phyloP scores from a whole-genome alignment of 2,113 vertebrate genomes.

The Corvus moneduloides region DNA sequence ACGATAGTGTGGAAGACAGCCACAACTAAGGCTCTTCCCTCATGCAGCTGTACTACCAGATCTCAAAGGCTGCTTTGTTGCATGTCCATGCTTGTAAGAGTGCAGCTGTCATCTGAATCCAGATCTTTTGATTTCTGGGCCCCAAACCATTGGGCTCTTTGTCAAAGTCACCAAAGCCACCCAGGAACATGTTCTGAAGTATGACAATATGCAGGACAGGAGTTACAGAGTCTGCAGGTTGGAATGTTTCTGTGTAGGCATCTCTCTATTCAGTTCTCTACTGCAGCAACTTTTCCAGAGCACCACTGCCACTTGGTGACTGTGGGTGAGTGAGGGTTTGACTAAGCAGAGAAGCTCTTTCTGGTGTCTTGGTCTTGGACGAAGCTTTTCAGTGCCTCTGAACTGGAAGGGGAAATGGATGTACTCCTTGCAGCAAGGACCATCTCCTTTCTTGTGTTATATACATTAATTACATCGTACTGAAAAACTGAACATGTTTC shows the following conservation, averaged over 20 bases:
- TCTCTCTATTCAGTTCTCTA: neutral
- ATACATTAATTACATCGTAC: neutral
- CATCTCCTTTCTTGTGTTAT: neutral
- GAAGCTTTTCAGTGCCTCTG: neutral
- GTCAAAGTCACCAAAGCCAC: neutral
- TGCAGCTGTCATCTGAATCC: neutral
- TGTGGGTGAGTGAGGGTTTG: neutral
- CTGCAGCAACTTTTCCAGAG: neutral
- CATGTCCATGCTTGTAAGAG: neutral
- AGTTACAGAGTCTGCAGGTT: neutral
- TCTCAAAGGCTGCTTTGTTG: neutral
- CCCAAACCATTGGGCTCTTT: neutral
- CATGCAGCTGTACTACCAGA: accelerated
- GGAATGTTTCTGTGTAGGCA: neutral
- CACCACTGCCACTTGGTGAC: accelerated
- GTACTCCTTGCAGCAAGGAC: neutral
- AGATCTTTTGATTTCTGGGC: neutral
- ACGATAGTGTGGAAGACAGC: neutral
- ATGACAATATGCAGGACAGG: neutral
- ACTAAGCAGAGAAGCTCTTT: neutral
- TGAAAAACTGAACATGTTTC: neutral
- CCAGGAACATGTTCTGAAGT: neutral
- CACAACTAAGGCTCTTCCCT: neutral
- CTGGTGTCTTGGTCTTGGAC: neutral
- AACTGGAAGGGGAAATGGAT: neutral